Evolutionary conservation across 1,140 invertebrate species (phyloP).

Genomic region (Drosophila asahinai): DNA sequence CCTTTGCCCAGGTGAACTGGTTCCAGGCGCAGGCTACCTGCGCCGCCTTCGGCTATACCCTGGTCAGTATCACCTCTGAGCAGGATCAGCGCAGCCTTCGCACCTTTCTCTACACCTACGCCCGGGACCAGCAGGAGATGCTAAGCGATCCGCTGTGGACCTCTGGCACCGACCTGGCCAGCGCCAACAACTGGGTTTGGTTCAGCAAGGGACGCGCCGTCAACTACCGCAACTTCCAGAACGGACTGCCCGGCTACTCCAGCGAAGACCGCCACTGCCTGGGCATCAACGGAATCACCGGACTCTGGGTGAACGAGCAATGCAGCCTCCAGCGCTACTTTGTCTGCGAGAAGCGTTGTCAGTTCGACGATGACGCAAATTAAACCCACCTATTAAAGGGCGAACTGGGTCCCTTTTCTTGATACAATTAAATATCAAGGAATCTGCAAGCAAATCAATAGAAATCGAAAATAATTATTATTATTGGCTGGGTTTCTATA

Average conservation of each 20-base stretch:
- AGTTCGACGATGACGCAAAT: conserved; percentile 25
- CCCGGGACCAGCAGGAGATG: conserved; percentile 18
- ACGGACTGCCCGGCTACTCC: conserved; percentile 6
- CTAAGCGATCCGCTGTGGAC: conserved; percentile 34
- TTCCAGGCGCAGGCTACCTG: conserved; percentile 45
- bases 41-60: conserved; percentile 40
- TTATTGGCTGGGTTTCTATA: background rate
- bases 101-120: conserved; percentile 30
- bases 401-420: background rate
- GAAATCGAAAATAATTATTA: background rate
- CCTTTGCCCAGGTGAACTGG: conserved; percentile 57
- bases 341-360: conserved; percentile 43
- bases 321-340: conserved; percentile 19
- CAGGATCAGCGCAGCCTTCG: conserved; percentile 33
- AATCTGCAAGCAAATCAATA: background rate
- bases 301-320: conserved; percentile 24
- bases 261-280: conserved; percentile 12
- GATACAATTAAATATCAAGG: conserved; percentile 1
- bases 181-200: conserved; percentile 33
- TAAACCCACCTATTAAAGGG: background rate
- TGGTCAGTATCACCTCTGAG: conserved; percentile 44
- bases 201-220: conserved; percentile 47
- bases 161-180: conserved; percentile 48
- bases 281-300: conserved; percentile 23
- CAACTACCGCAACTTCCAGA: conserved; percentile 50